Base-by-base conservation (phyloP, 2,888 invertebrate species). In the Empis stercorea region DNA sequence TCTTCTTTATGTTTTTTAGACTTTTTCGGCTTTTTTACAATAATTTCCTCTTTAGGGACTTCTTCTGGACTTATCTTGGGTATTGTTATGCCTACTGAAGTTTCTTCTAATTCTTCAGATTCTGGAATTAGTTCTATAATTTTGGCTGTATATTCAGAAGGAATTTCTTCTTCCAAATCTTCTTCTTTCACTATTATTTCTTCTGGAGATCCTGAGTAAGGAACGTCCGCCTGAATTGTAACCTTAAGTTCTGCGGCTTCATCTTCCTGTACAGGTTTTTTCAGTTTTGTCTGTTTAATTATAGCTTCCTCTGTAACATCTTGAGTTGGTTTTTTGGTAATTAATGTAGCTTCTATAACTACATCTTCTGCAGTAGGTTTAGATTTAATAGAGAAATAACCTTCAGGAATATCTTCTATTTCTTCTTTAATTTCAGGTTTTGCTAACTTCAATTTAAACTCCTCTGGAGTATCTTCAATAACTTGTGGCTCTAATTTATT, bases 251-350 rank as follows among this genome's bases (percentile, higher is more conserved):
- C 58, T 17, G 59, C 59, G 11, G 57, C 57, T 38, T 55, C 55
- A 38, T 60, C 57, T 20, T 64, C 55, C 44, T 65, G 56, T 42
- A 62, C 61, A 7, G 61, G 56, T 52, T 63, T 62, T 49, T 59
- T 56, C 14, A 55, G 54, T 46, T 63, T 59, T 47, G 58, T 60
- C 50, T 56, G 47, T 59, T 20, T 59, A 57, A 63, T 54, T 55
- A 54, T 49, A 53, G 34, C 34, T n/a, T 34, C 34, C 3, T 7
- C 34, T 13, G 59, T 59, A 1, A 44, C 34, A 43, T 46, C 37
- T 43, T 52, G 47, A 16, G 37, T 43, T 15, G 44, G 49, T 10
- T 48, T 44, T 27, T 43, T 39, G 4, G 40, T 4, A 3, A 16
- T 34, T 37, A 49, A 45, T 38, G 41, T 53, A 16, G 46, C 38